A percentile compares a stretch with the other conserved stretches of the same genome.
phyloP scores from a whole-genome alignment of 2,797 vertebrate species.

The Lemur catta region DNA sequence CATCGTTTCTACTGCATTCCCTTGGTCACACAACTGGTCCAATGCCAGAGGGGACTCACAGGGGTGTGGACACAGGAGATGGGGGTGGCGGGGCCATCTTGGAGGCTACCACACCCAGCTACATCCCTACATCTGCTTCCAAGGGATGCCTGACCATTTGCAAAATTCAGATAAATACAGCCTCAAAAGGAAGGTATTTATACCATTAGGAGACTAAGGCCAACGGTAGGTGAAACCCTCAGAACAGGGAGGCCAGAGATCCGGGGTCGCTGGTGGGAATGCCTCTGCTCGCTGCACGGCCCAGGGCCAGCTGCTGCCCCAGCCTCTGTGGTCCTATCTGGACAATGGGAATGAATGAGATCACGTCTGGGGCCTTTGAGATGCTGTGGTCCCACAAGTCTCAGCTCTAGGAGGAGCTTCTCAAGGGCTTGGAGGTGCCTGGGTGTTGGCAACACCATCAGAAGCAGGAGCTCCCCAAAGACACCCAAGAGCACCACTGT shows the following conservation, averaged over 20 bases:
- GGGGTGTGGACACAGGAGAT: background rate
- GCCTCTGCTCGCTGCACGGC: background rate
- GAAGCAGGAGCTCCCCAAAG: background rate
- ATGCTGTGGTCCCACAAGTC: background rate
- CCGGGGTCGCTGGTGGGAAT: background rate
- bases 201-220: background rate
- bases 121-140: background rate
- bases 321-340: background rate
- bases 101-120: background rate
- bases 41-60: rapidly evolving
- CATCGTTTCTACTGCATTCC: background rate
- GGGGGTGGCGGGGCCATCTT: background rate
- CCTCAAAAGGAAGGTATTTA: background rate
- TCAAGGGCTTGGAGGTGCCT: background rate
- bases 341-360: background rate
- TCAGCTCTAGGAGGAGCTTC: background rate
- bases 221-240: background rate
- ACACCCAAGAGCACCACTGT: too few relatives aligned
- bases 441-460: background rate
- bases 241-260: background rate
- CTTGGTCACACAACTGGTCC: background rate
- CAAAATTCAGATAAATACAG: background rate
- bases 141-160: background rate
- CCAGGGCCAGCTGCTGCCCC: background rate
- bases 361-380: background rate